Conservation (phyloP, 2,797 vertebrate genomes). For the Xyrichtys novacula region DNA sequence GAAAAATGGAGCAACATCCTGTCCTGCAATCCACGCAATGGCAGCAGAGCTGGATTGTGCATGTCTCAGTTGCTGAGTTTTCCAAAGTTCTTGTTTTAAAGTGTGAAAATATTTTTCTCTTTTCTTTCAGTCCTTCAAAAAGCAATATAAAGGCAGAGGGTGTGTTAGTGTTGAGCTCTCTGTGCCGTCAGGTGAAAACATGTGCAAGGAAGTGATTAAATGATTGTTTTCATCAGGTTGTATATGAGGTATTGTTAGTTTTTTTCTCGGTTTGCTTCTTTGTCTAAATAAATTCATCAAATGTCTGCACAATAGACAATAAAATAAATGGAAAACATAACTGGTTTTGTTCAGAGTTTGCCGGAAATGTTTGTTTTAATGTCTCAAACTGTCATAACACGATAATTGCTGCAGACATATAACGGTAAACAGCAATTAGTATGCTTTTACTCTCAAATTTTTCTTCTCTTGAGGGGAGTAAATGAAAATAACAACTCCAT, state of each 20-base stretch:
- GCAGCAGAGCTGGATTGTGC: no score
- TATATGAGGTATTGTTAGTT: conserved; percentile 6
- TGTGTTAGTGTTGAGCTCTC: neutral
- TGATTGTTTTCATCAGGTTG: neutral
- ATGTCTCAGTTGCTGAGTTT: no score
- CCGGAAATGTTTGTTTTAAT: neutral
- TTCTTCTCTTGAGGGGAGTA: neutral
- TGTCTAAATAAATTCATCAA: conserved; percentile 6
- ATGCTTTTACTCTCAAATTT: conserved; percentile 17
- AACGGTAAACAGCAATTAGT: conserved; percentile 48
- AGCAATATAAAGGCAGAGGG: no score
- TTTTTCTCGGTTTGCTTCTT: neutral
- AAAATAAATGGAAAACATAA: conserved; percentile 5
- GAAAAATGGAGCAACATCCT: no score
- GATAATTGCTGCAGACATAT: conserved; percentile 9
- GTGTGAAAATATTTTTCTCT: no score
- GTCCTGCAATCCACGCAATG: no score
- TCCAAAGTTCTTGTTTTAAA: no score
- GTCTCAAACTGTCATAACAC: conserved; percentile 18
- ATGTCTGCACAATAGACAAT: neutral
- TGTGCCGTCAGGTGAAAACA: neutral
- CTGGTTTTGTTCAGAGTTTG: conserved; percentile 24
- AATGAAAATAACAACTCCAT: conserved; percentile 5
- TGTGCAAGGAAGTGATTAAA: neutral
- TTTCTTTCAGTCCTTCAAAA: no score